Percentiles rank a stretch among this genome's conserved stretches.
Conservation (phyloP, 2,113 vertebrate species). For the Colaptes auratus region DNA sequence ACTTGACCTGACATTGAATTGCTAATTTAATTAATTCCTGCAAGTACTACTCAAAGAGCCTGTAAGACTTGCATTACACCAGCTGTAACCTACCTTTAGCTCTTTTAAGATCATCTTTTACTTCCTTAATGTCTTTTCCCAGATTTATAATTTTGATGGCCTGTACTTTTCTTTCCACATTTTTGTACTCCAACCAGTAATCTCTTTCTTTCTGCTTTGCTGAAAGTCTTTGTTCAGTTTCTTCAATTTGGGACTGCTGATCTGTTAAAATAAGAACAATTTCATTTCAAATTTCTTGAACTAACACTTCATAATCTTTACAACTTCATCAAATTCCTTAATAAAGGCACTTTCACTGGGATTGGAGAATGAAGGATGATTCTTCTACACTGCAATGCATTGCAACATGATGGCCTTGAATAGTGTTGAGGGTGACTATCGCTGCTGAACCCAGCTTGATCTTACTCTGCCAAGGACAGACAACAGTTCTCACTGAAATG, state of each 20-base stretch:
- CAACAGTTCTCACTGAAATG: not conserved
- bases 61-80: not conserved
- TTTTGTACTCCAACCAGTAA: constrained; percentile 81
- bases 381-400: not conserved
- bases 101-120: constrained; percentile 69
- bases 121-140: constrained; percentile 66
- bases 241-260: constrained; percentile 58
- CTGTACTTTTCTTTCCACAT: constrained; percentile 70
- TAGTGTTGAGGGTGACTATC: not conserved
- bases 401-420: not conserved
- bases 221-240: constrained; percentile 55
- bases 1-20: no score
- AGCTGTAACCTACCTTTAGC: constrained; percentile 75
- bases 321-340: not conserved
- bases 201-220: constrained; percentile 71
- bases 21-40: not conserved
- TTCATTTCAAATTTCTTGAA: not conserved
- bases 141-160: constrained; percentile 71
- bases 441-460: not conserved
- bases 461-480: not conserved
- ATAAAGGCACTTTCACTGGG: not conserved
- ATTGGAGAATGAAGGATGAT: not conserved
- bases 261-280: constrained; percentile 63
- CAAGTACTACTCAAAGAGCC: not conserved
- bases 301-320: not conserved